Conservation (phyloP, 2,888 invertebrate species). For the Minunthozetes semirufus region DNA sequence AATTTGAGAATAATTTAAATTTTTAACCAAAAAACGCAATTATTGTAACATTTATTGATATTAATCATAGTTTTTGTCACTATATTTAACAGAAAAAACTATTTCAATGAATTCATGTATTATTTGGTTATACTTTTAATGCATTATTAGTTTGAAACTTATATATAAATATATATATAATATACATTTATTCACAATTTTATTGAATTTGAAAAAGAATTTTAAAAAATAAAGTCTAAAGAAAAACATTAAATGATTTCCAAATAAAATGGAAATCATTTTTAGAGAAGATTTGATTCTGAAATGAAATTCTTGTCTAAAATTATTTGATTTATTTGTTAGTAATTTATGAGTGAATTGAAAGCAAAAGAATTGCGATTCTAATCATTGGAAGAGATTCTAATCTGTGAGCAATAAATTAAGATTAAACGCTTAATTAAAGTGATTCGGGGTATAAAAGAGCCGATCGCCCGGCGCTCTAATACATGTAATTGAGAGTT, state of each 20-base stretch:
- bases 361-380: not conserved
- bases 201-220: not conserved
- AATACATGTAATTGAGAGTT: not conserved
- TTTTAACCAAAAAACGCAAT: not conserved
- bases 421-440: constrained; percentile 22
- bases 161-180: not conserved
- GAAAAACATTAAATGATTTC: not conserved
- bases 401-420: constrained; percentile 8
- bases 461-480: not conserved
- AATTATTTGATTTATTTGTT: not conserved
- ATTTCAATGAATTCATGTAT: constrained; percentile 13
- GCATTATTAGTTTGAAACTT: not conserved
- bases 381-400: not conserved
- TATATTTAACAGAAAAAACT: constrained; percentile 12
- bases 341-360: not conserved
- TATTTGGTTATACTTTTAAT: constrained; percentile 16
- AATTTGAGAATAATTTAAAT: not conserved
- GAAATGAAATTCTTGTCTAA: not conserved
- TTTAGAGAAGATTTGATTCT: not conserved
- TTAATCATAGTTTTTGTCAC: constrained; percentile 22
- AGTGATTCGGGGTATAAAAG: not conserved
- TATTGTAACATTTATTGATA: constrained; percentile 7
- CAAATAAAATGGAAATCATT: not conserved
- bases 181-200: not conserved
- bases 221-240: not conserved